These are phyloP conservation scores for Pempheris klunzingeri DNA, from an alignment of 2,797 vertebrate species.

Conservation along the genomic window DNA sequence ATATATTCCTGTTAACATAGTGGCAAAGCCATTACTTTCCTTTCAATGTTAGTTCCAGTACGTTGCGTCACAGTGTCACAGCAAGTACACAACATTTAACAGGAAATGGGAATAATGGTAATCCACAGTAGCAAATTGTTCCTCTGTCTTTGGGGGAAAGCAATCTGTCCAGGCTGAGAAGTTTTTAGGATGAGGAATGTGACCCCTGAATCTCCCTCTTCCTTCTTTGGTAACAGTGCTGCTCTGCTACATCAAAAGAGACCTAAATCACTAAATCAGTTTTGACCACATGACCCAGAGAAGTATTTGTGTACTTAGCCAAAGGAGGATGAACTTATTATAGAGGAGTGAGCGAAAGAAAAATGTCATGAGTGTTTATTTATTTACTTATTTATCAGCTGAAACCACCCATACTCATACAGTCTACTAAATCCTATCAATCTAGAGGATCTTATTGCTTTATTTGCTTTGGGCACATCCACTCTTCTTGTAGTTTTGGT, in stretches of 20 bases:
- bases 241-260: conserved; percentile 59
- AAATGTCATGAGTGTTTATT: conserved; percentile 27
- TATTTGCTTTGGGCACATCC: not conserved
- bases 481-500: not conserved
- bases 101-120: conserved; percentile 36
- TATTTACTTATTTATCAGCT: conserved; percentile 24
- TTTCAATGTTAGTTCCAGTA: conserved; percentile 11
- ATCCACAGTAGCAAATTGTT: conserved; percentile 37
- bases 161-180: conserved; percentile 37
- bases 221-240: conserved; percentile 78
- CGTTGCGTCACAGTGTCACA: not conserved
- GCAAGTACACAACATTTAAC: not conserved
- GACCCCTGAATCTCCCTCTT: conserved; percentile 62
- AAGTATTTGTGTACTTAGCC: conserved; percentile 68
- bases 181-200: conserved; percentile 67
- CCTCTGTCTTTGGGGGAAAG: conserved; percentile 24
- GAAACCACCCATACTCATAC: not conserved
- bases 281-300: conserved; percentile 68
- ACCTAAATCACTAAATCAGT: conserved; percentile 68
- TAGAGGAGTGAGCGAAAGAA: conserved; percentile 29
- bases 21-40: conserved; percentile 1
- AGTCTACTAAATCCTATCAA: not conserved
- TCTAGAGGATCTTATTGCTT: not conserved
- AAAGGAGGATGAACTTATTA: conserved; percentile 50
- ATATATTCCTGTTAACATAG: not conserved